These are phyloP conservation scores for Tinea pellionella DNA, from an alignment of 2,888 invertebrate species.

Conservation along the genomic window DNA sequence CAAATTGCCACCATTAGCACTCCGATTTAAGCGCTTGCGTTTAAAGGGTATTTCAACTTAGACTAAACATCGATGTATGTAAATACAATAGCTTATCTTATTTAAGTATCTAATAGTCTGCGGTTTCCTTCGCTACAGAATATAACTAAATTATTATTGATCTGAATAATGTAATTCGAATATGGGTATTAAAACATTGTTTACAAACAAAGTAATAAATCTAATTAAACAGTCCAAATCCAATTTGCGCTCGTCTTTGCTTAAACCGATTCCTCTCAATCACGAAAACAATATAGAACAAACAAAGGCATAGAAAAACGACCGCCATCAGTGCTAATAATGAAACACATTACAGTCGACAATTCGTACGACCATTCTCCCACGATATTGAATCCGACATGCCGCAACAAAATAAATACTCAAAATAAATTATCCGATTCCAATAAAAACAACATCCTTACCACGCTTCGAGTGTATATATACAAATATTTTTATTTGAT, in stretches of 20 bases:
- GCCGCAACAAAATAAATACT: constrained; percentile 58
- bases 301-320: constrained; percentile 16
- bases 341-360: constrained; percentile 23
- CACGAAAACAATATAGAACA: constrained; percentile 10
- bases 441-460: constrained; percentile 59
- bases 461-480: constrained; percentile 30
- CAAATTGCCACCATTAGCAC: neutral
- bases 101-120: neutral
- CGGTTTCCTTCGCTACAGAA: neutral
- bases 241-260: neutral
- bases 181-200: too few species aligned
- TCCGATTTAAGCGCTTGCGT: neutral
- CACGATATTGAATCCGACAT: constrained; percentile 51
- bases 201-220: constrained; percentile 2
- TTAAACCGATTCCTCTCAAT: constrained; percentile 6
- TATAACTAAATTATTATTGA: neutral
- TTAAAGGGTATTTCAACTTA: neutral
- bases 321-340: constrained; percentile 27
- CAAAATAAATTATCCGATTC: constrained; percentile 64
- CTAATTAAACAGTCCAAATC: neutral
- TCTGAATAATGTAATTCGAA: neutral
- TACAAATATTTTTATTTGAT: constrained; percentile 16
- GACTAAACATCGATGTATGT: neutral
- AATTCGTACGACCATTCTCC: constrained; percentile 30
- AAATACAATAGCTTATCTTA: neutral